Conservation (phyloP, 2,888 invertebrate species). For the Agapetus fuscipes region DNA sequence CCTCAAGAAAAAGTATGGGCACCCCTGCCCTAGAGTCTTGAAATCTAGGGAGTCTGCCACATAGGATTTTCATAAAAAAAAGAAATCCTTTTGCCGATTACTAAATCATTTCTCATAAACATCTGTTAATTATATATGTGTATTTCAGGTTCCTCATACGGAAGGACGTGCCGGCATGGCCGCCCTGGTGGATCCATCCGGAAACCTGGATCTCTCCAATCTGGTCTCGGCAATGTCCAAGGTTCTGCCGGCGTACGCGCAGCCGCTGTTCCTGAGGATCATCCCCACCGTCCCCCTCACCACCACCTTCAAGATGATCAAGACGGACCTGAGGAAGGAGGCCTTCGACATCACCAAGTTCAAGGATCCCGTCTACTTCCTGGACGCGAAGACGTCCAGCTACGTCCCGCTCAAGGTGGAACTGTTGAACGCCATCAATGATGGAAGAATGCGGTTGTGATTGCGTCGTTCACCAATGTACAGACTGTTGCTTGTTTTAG, state of each 20-base stretch:
- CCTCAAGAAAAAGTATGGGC: no score
- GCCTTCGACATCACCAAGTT: slow-evolving; percentile 58
- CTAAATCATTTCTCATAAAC: no score
- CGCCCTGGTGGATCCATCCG: slow-evolving; percentile 70
- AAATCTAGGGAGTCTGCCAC: no score
- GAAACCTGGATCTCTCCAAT: slow-evolving; percentile 49
- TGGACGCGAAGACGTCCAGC: slow-evolving; percentile 35
- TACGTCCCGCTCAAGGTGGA: slow-evolving; percentile 40
- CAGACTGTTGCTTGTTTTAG: no score
- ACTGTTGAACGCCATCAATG: slow-evolving; percentile 39
- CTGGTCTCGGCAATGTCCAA: slow-evolving; percentile 39
- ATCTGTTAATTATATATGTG: no score
- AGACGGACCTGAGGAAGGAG: slow-evolving; percentile 75
- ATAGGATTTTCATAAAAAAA: no score
- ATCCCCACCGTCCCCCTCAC: slow-evolving; percentile 68
- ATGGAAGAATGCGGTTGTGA: slow-evolving; percentile 44
- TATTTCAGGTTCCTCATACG: slow-evolving; percentile 58
- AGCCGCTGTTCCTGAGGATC: slow-evolving; percentile 78
- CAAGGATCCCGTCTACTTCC: slow-evolving; percentile 62
- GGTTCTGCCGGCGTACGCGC: slow-evolving; percentile 72
- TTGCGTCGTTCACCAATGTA: no score
- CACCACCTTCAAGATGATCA: slow-evolving; percentile 87
- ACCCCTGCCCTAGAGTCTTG: no score
- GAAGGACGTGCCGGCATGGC: slow-evolving; percentile 94
- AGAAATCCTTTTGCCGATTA: no score